A percentile compares a stretch with the other conserved stretches of the same genome.
These are phyloP conservation scores for Periphyllus acericola DNA, from an alignment of 2,888 invertebrate genomes.

Conservation along the genomic window DNA sequence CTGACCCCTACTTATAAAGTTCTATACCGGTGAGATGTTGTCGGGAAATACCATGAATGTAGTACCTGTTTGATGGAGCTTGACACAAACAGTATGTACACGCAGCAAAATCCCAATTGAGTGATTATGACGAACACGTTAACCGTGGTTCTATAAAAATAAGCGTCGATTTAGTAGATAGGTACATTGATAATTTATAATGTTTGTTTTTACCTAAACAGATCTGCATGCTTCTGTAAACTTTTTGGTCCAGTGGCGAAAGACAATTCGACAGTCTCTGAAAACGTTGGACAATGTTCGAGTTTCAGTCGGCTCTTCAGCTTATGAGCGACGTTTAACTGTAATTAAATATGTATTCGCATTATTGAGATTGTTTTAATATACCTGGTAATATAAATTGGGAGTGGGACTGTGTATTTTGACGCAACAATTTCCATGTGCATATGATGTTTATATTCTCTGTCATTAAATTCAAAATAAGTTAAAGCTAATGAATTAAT, in stretches of 20 bases:
- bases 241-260: slow-evolving; percentile 80
- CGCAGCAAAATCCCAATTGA: slow-evolving; percentile 98
- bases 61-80: slow-evolving; percentile 82
- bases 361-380: not conserved
- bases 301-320: slow-evolving; percentile 73
- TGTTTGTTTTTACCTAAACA: slow-evolving; percentile 70
- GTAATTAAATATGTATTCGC: slow-evolving; percentile 51
- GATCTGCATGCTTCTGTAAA: slow-evolving; percentile 73
- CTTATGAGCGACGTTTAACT: slow-evolving; percentile 78
- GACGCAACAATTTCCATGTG: too few relatives aligned
- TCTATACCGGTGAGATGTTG: too few relatives aligned
- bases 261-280: slow-evolving; percentile 83
- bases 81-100: slow-evolving; percentile 95
- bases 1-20: too few relatives aligned
- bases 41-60: too few relatives aligned
- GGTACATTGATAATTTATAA: not conserved
- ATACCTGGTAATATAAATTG: too few relatives aligned
- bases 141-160: slow-evolving; percentile 73
- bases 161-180: not conserved
- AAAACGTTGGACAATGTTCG: slow-evolving; percentile 76
- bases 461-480: too few relatives aligned
- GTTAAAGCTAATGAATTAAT: too few relatives aligned
- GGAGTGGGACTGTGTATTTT: too few relatives aligned
- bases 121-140: slow-evolving; percentile 91
- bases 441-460: too few relatives aligned